These are phyloP conservation scores for Bujurquina vittata DNA, from an alignment of 2,113 vertebrate genomes.

Conservation along the genomic window DNA sequence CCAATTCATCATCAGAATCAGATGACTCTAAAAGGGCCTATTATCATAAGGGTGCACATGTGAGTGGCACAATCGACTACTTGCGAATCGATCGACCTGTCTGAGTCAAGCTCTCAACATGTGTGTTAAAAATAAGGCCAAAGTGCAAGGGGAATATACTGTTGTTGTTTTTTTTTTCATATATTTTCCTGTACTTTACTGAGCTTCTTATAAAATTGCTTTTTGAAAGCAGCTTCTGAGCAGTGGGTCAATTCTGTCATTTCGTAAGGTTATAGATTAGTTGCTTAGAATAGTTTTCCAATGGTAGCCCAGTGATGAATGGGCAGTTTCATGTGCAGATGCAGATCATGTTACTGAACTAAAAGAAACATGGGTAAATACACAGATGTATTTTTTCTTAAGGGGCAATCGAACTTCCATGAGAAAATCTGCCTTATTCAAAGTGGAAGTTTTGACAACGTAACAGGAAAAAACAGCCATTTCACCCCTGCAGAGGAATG, in stretches of 20 bases:
- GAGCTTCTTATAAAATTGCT: slow-evolving; percentile 16
- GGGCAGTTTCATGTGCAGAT: slow-evolving; percentile 30
- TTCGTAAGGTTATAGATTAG: slow-evolving; percentile 45
- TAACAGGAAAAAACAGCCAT: slow-evolving; percentile 57
- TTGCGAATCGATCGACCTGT: slow-evolving; percentile 69
- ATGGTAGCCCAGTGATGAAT: slow-evolving; percentile 29
- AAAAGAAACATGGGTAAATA: slow-evolving; percentile 2
- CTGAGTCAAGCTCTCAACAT: slow-evolving; percentile 61
- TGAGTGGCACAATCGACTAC: slow-evolving; percentile 70
- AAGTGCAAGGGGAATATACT: slow-evolving; percentile 10
- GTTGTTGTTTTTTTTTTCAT: slow-evolving; percentile 12
- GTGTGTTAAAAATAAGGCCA: slow-evolving; percentile 47
- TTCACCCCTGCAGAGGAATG: slow-evolving; percentile 69
- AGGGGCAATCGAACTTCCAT: slow-evolving; percentile 2
- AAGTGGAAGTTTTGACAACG: slow-evolving; percentile 61
- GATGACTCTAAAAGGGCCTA: slow-evolving; percentile 73
- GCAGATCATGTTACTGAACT: slow-evolving; percentile 26
- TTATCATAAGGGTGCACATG: slow-evolving; percentile 76
- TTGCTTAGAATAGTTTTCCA: slow-evolving; percentile 32
- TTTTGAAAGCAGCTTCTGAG: background rate
- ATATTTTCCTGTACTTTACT: slow-evolving; percentile 8
- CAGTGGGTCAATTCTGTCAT: slow-evolving; percentile 31
- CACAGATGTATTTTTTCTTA: background rate
- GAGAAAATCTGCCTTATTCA: slow-evolving; percentile 40
- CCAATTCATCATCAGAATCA: slow-evolving; percentile 83